phyloP scores from a whole-genome alignment of 2,797 vertebrate species.

The Micromesistius poutassou region DNA sequence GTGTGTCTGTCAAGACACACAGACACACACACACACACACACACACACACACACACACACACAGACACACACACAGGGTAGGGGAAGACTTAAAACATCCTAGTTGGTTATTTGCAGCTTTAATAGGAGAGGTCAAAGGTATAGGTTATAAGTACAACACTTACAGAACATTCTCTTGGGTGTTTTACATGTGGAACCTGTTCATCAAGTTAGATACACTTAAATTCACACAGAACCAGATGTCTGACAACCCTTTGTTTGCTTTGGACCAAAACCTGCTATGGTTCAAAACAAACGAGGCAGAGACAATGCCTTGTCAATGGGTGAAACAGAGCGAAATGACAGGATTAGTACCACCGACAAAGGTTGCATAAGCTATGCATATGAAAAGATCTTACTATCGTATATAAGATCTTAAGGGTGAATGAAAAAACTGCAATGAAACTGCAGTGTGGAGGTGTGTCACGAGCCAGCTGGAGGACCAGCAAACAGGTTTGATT shows the following conservation, averaged over 20 bases:
- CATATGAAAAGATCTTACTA: neutral
- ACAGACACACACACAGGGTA: no score
- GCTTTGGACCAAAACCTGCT: neutral
- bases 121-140: neutral
- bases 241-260: slow-evolving; percentile 1
- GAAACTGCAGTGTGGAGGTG: neutral
- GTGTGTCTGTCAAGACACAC: neutral
- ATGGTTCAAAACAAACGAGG: neutral
- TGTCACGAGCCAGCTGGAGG: neutral
- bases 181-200: neutral
- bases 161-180: neutral
- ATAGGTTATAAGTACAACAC: neutral
- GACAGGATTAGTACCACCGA: neutral
- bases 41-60: neutral
- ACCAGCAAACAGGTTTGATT: neutral
- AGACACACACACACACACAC: neutral
- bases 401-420: no score
- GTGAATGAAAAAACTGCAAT: no score
- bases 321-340: neutral
- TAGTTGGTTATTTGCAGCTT: slow-evolving; percentile 1
- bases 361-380: neutral
- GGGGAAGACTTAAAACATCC: neutral
- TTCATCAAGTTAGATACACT: neutral
- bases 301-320: neutral
- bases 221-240: slow-evolving; percentile 1